Percentiles rank a stretch among this genome's conserved stretches.
phyloP scores from a whole-genome alignment of 2,888 invertebrate species.

The Palloptera scutellata region DNA sequence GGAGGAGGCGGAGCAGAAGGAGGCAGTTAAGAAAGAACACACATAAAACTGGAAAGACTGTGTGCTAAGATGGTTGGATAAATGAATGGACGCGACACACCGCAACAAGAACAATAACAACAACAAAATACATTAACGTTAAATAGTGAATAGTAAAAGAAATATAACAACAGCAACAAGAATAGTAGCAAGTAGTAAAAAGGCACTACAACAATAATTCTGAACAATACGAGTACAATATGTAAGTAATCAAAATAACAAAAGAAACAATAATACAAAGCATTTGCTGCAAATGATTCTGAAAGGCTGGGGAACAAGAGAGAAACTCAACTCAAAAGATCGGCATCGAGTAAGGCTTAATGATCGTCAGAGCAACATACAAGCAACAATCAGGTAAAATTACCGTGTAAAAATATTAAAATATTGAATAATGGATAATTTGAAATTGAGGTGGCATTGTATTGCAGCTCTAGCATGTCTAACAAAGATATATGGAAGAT shows the following conservation, averaged over 20 bases:
- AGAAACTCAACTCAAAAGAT: conserved; percentile 23
- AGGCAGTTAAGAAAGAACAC: too few relatives aligned
- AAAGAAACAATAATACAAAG: conserved; percentile 12
- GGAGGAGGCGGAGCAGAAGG: too few relatives aligned
- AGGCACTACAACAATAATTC: conserved; percentile 23
- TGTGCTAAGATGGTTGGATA: too few relatives aligned
- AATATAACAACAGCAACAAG: conserved; percentile 45
- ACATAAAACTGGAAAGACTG: too few relatives aligned
- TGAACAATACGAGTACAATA: conserved; percentile 23
- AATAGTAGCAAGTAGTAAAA: conserved; percentile 2
- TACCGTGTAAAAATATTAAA: too few relatives aligned
- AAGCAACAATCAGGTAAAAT: too few relatives aligned
- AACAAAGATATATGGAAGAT: too few relatives aligned
- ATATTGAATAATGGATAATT: too few relatives aligned
- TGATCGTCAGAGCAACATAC: too few relatives aligned
- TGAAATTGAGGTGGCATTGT: too few relatives aligned
- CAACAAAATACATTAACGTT: conserved; percentile 28
- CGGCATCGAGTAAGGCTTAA: background rate
- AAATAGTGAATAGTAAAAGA: conserved; percentile 30
- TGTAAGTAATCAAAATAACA: conserved; percentile 29
- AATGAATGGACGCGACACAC: conserved; percentile 35
- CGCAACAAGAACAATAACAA: conserved; percentile 8
- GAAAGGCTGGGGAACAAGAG: conserved; percentile 1
- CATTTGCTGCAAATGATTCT: conserved; percentile 16
- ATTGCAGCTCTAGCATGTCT: too few relatives aligned